phyloP scores from a whole-genome alignment of 2,797 vertebrate species.

The Bradypodion pumilum region DNA sequence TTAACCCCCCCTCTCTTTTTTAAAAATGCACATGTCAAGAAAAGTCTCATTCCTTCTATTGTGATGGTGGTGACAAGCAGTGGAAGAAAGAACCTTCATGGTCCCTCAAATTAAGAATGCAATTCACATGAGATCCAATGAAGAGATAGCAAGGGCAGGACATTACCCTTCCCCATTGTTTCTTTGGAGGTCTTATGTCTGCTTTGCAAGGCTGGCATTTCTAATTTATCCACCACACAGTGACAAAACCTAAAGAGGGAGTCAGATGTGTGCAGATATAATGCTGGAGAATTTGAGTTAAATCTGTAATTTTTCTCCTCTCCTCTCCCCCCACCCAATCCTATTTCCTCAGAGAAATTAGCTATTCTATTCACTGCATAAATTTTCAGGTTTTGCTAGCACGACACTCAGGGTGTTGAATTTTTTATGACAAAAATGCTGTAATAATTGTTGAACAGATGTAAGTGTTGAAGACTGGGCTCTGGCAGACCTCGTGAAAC shows the following conservation, averaged over 20 bases:
- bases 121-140: constrained; percentile 60
- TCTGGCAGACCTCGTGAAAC: constrained; percentile 92
- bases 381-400: constrained; percentile 96
- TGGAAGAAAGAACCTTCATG: constrained; percentile 23
- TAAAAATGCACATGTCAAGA: constrained; percentile 9
- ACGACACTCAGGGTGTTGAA: constrained; percentile 96
- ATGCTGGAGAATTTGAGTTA: constrained; percentile 87
- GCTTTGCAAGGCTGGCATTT: constrained; percentile 51
- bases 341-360: constrained; percentile 96
- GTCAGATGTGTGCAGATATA: constrained; percentile 78
- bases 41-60: constrained; percentile 30
- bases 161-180: constrained; percentile 32
- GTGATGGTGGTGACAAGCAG: constrained; percentile 28
- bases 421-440: constrained; percentile 98
- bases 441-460: constrained; percentile 99
- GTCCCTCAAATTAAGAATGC: constrained; percentile 40
- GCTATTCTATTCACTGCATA: constrained; percentile 97
- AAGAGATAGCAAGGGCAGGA: constrained; percentile 30
- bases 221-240: constrained; percentile 44
- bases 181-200: constrained; percentile 60
- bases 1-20: not conserved
- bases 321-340: constrained; percentile 71
- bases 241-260: constrained; percentile 75
- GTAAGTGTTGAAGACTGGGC: constrained; percentile 94
- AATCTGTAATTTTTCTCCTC: constrained; percentile 83